phyloP scores from a whole-genome alignment of 2,797 vertebrate genomes.

The Enteromius radiatus region DNA sequence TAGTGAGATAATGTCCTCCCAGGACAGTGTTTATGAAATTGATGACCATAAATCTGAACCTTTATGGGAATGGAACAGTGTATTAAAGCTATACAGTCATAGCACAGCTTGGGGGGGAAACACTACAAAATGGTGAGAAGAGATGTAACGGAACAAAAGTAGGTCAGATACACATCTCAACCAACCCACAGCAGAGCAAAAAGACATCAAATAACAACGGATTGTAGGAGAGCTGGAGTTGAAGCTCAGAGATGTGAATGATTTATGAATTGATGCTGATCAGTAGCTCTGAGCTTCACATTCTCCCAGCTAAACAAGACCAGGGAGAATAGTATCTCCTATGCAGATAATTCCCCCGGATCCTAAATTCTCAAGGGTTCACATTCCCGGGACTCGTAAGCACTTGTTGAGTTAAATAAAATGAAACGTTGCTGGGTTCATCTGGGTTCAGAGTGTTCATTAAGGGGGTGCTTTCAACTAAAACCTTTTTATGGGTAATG shows the following conservation, averaged over 20 bases:
- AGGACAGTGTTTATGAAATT: conserved; percentile 19
- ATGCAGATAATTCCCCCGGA: conserved; percentile 2
- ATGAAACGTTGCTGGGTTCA: neutral
- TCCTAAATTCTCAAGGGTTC: conserved; percentile 3
- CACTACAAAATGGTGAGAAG: conserved; percentile 21
- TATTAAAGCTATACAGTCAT: conserved; percentile 10
- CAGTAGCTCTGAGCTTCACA: conserved; percentile 33
- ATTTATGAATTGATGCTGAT: conserved; percentile 55
- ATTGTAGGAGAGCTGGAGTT: conserved; percentile 27
- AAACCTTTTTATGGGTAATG: neutral
- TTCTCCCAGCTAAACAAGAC: conserved; percentile 23
- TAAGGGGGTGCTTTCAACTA: neutral
- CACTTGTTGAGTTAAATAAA: conserved; percentile 2
- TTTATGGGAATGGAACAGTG: conserved; percentile 5
- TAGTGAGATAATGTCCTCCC: conserved; percentile 29
- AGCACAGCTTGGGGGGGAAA: conserved; percentile 22
- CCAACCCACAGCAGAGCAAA: conserved; percentile 38
- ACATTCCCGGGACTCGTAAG: conserved; percentile 4
- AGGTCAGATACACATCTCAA: conserved; percentile 50
- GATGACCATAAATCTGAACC: conserved; percentile 33
- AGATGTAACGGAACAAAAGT: conserved; percentile 46
- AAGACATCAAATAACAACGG: conserved; percentile 53
- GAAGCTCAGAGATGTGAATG: conserved; percentile 51
- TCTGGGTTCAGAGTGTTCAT: neutral
- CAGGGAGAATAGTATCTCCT: conserved; percentile 19